Evolutionary conservation across 2,888 invertebrate genomes (phyloP), one percentile per base, ranked within the genome.

Genomic region (Meiosimyza decipiens): DNA sequence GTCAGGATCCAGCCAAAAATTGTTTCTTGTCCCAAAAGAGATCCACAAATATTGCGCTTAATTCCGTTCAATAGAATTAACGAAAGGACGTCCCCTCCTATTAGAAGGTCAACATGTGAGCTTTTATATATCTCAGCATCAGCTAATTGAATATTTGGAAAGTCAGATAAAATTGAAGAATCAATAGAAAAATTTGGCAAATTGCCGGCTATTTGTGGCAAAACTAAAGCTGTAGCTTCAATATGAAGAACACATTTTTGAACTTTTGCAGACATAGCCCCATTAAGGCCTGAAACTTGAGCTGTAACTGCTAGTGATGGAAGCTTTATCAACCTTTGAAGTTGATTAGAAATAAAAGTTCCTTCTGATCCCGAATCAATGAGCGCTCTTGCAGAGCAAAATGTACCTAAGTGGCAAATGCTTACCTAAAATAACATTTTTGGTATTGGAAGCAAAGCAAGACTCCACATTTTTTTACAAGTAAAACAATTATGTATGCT

Each of bases 341-440:
- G n/a, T 2, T 60, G 18, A 57, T 74, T 69, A 3, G 75, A 74
- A 16, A 75, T 73, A 15, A 77, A 74, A 0, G 75, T 66, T 2
- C 67, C 74, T n/a, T 74, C 72, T 1, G 75, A 75, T 2, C 73
- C 75, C 4, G 75, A 71, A 33, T 74, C 74, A 9, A 75, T 62
- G 7, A 75, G 28, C 1, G 75, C 74, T 18, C 75, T 18, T 3
- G 68, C 68, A 13, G 52, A 13, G 47, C 65, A 73, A 6, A 47
- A n/a, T 3, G 69, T 12, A 4, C 57, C 54, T 6, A 22, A 11
- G 40, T 67, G 64, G 1, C 52, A 47, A 18, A 74, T 33, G 6
- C 68, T 13, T 12, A 69, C 72, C 71, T 18, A 74, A 50, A 40
- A 73, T 49, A n/a, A 70, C 59, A 50, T 62, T 60, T 2, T 16